Conservation (phyloP, 2,888 invertebrate genomes). For the Fabriciana adippe region DNA sequence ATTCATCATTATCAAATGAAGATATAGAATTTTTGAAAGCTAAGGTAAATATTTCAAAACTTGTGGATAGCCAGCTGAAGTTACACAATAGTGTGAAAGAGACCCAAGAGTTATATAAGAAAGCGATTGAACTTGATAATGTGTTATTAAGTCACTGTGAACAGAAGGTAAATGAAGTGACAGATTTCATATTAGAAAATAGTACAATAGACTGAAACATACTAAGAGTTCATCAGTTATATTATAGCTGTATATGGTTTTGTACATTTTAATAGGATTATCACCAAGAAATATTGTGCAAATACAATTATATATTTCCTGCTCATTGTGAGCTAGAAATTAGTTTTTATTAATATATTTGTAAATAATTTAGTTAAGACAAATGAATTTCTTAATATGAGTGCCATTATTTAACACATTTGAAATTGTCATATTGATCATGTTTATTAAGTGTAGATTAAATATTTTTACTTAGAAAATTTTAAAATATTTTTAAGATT, state of each 20-base stretch:
- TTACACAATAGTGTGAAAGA: constrained; percentile 62
- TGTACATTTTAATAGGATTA: constrained; percentile 1
- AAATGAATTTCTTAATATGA: neutral
- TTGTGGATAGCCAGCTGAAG: constrained; percentile 62
- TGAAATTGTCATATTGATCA: neutral
- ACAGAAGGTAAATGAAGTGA: constrained; percentile 58
- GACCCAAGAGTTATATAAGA: constrained; percentile 54
- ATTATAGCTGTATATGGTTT: constrained; percentile 5
- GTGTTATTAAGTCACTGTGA: constrained; percentile 59
- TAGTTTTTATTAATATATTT: neutral
- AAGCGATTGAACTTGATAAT: constrained; percentile 60
- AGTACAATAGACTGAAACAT: constrained; percentile 55
- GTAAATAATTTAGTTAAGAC: neutral
- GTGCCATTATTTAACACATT: neutral
- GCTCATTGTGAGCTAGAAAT: too few relatives aligned
- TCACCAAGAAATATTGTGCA: too few relatives aligned
- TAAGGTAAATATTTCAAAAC: constrained; percentile 64
- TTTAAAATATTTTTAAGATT: too few relatives aligned
- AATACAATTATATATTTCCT: too few relatives aligned
- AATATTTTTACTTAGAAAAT: too few relatives aligned
- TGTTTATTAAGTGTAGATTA: too few relatives aligned
- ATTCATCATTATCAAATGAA: constrained; percentile 65
- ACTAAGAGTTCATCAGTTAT: neutral
- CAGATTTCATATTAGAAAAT: constrained; percentile 66
- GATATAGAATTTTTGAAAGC: constrained; percentile 71